Conservation (phyloP, 2,888 invertebrate genomes). For the Chelonus formosanus region DNA sequence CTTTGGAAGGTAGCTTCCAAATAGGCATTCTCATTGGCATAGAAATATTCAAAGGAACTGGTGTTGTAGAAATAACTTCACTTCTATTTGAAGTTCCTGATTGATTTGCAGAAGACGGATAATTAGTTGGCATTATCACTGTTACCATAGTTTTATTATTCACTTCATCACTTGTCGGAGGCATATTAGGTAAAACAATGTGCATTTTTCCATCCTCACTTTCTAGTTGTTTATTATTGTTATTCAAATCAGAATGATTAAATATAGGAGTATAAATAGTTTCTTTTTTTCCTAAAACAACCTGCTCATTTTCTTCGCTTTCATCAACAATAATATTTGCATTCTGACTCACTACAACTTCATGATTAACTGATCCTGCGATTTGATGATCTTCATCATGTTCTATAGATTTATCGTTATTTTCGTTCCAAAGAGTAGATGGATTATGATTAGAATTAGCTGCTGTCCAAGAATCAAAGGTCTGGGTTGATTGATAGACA, state of each 20-base stretch:
- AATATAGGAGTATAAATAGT: constrained; percentile 9
- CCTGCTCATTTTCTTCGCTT: constrained; percentile 50
- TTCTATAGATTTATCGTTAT: constrained; percentile 42
- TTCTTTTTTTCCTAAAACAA: constrained; percentile 52
- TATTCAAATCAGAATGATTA: constrained; percentile 2
- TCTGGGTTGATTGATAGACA: constrained; percentile 70
- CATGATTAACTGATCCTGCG: constrained; percentile 51
- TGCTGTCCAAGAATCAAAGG: constrained; percentile 48
- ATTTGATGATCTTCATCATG: constrained; percentile 46
- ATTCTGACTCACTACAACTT: constrained; percentile 51
- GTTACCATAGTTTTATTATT: constrained; percentile 44
- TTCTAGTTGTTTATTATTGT: constrained; percentile 11
- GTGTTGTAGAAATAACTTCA: constrained; percentile 6
- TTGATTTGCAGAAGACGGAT: constrained; percentile 34
- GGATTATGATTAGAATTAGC: constrained; percentile 13
- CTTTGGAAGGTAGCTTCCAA: neutral
- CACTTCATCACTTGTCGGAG: constrained; percentile 37
- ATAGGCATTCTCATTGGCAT: neutral
- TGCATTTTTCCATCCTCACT: constrained; percentile 43
- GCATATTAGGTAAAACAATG: constrained; percentile 51
- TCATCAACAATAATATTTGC: constrained; percentile 56
- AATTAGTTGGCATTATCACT: constrained; percentile 53
- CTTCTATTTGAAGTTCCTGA: neutral
- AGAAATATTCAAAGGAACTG: neutral
- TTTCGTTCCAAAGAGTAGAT: constrained; percentile 38